phyloP scores from a whole-genome alignment of 30 jellyfish, hydroid and myxozoan genomes.

The Chrysaora quinquecirrha region DNA sequence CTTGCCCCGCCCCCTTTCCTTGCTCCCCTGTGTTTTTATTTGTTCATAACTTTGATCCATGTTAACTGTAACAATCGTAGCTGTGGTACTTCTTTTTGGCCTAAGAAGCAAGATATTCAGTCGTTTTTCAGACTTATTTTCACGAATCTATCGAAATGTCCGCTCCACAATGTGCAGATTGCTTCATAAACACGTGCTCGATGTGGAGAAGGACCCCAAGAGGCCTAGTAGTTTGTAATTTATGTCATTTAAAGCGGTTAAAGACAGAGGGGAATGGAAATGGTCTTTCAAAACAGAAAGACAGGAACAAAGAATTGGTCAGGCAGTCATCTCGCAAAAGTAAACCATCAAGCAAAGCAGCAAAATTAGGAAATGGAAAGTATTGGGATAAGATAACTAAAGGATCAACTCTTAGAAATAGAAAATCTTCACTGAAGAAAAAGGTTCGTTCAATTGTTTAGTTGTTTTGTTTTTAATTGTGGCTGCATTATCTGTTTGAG shows the following conservation, averaged over 20 bases:
- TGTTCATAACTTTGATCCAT: too few relatives aligned
- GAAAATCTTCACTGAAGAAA: slow-evolving; percentile 59
- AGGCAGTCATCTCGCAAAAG: slow-evolving; percentile 58
- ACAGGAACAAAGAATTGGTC: slow-evolving; percentile 31
- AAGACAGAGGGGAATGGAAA: slow-evolving; percentile 31
- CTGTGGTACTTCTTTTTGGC: too few relatives aligned
- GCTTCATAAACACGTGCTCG: slow-evolving; percentile 64
- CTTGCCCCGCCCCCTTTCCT: too few relatives aligned
- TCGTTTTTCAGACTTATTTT: too few relatives aligned
- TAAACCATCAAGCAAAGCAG: slow-evolving; percentile 47
- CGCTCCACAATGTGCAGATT: slow-evolving; percentile 75
- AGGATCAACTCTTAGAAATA: slow-evolving; percentile 42
- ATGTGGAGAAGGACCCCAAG: slow-evolving; percentile 89
- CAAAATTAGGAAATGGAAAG: slow-evolving; percentile 52
- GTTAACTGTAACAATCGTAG: too few relatives aligned
- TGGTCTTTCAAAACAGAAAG: slow-evolving; percentile 10
- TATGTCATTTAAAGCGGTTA: slow-evolving; percentile 82
- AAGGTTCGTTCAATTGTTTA: too few relatives aligned
- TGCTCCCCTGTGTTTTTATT: too few relatives aligned
- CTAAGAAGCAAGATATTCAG: too few relatives aligned
- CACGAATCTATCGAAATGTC: slow-evolving; percentile 13
- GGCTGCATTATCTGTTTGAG: too few relatives aligned
- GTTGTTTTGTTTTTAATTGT: too few relatives aligned
- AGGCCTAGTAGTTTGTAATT: slow-evolving; percentile 67
- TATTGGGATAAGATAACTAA: slow-evolving; percentile 45